Conservation (phyloP, 2,888 invertebrate genomes). For the Volucella inanis region DNA sequence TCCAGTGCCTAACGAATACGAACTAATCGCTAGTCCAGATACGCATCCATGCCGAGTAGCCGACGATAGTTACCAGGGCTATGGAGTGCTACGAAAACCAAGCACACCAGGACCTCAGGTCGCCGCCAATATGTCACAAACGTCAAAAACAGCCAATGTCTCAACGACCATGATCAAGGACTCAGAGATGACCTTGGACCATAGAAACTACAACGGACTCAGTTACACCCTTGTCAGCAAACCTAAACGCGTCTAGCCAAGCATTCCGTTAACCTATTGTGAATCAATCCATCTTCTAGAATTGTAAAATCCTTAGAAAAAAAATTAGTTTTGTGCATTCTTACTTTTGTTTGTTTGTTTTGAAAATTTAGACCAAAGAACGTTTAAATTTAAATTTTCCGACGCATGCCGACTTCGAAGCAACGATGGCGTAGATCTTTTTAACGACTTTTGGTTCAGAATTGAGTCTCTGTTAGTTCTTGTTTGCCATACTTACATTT, state of each 20-base stretch:
- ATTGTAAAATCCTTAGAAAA: constrained; percentile 14
- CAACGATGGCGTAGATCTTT: constrained; percentile 8
- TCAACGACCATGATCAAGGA: constrained; percentile 76
- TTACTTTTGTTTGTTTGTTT: constrained; percentile 26
- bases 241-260: constrained; percentile 89
- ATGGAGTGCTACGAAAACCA: constrained; percentile 90
- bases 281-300: constrained; percentile 52
- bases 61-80: constrained; percentile 91
- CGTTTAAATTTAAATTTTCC: constrained; percentile 41
- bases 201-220: constrained; percentile 89
- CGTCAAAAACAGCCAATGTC: constrained; percentile 55
- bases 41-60: constrained; percentile 89
- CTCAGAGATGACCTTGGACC: constrained; percentile 84
- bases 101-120: constrained; percentile 84
- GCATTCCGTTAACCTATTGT: constrained; percentile 14
- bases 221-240: constrained; percentile 93
- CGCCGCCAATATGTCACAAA: constrained; percentile 80
- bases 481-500: constrained; percentile 72
- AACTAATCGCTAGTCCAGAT: constrained; percentile 87
- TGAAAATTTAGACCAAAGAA: constrained; percentile 68
- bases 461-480: constrained; percentile 68
- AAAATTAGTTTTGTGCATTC: constrained; percentile 20
- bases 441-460: constrained; percentile 55
- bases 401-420: no score
- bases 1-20: constrained; percentile 88